A percentile compares a stretch with the other conserved stretches of the same genome.
phyloP scores from a whole-genome alignment of 1,140 invertebrate genomes.

The Pomphorhynchus laevis region DNA sequence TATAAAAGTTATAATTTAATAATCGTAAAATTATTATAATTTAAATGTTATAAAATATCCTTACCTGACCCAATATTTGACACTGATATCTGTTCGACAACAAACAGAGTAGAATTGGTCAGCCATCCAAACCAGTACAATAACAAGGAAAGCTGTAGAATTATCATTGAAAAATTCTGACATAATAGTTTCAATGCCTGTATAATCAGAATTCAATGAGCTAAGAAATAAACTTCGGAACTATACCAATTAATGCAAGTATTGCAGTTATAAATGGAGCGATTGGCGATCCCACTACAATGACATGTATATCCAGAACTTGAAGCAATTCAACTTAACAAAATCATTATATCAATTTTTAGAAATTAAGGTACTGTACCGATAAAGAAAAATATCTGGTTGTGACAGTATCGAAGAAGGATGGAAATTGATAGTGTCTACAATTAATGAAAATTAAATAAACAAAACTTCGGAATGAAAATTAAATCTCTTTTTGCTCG shows the following conservation, averaged over 20 bases:
- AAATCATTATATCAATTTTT: constrained; percentile 8
- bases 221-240: not conserved
- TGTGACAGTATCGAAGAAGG: constrained; percentile 78
- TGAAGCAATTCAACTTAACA: constrained; percentile 57
- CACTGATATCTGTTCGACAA: constrained; percentile 68
- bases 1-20: not conserved
- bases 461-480: too few species aligned
- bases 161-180: constrained; percentile 97
- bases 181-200: constrained; percentile 98
- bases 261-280: constrained; percentile 79
- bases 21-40: not conserved
- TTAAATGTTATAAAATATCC: constrained; percentile 13
- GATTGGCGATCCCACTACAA: constrained; percentile 50
- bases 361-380: constrained; percentile 28
- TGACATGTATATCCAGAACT: constrained; percentile 55
- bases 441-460: constrained; percentile 22
- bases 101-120: constrained; percentile 95
- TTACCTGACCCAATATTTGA: constrained; percentile 67
- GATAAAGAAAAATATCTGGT: constrained; percentile 90
- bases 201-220: constrained; percentile 16
- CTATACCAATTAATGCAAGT: constrained; percentile 72
- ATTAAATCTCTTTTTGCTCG: too few species aligned
- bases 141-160: constrained; percentile 88
- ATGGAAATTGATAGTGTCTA: constrained; percentile 92
- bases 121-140: constrained; percentile 85